phyloP scores from a whole-genome alignment of 2,888 invertebrate species.

The Tachina lurida region DNA sequence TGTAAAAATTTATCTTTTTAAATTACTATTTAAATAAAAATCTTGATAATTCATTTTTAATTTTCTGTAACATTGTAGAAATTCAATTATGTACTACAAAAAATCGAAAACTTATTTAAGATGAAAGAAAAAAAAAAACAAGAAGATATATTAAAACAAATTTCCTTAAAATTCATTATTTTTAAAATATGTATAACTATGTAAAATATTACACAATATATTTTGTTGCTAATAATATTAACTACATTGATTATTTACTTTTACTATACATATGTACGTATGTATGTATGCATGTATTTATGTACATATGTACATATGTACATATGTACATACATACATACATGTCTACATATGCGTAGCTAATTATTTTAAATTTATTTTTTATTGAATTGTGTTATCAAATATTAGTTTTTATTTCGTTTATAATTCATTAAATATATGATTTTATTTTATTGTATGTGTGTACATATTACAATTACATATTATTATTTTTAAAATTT shows the following conservation, averaged over 20 bases:
- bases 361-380: constrained; percentile 7
- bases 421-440: constrained; percentile 20
- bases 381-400: constrained; percentile 39
- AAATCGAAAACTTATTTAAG: not conserved
- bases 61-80: constrained; percentile 13
- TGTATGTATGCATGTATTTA: too few species aligned
- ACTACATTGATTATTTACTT: constrained; percentile 57
- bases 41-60: constrained; percentile 15
- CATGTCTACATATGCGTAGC: not conserved
- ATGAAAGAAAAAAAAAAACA: constrained; percentile 15
- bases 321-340: not conserved
- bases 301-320: too few species aligned
- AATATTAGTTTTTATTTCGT: constrained; percentile 30
- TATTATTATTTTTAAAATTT: constrained; percentile 15
- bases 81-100: constrained; percentile 38
- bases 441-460: not conserved
- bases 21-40: not conserved
- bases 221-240: constrained; percentile 66
- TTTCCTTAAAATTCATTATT: constrained; percentile 55
- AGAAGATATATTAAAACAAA: constrained; percentile 30
- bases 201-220: constrained; percentile 58
- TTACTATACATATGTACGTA: not conserved
- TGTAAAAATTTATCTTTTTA: too few species aligned
- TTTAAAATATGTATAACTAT: constrained; percentile 14
- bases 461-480: not conserved